A percentile compares a stretch with the other conserved stretches of the same genome.
Conservation (phyloP, 2,113 vertebrate species). For the Agapornis roseicollis region DNA sequence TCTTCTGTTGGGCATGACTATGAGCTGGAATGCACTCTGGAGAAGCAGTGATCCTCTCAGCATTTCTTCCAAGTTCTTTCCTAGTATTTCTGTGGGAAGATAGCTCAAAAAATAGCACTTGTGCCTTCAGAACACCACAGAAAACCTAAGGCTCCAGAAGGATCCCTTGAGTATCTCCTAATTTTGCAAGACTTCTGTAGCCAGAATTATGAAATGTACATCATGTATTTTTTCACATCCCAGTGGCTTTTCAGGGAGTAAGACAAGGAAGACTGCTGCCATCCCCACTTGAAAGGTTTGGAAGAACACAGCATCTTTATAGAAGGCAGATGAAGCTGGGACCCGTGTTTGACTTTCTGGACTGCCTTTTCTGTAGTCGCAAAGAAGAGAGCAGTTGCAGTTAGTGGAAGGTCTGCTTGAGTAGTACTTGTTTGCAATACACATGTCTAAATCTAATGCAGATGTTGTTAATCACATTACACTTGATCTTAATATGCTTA, state of each 20-base stretch:
- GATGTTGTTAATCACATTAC: slow-evolving; percentile 20
- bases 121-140: neutral
- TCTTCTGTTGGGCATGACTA: neutral
- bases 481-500: slow-evolving; percentile 25
- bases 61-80: neutral
- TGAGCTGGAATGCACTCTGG: neutral
- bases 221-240: neutral
- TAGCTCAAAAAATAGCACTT: neutral
- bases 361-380: neutral
- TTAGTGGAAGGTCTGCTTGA: neutral
- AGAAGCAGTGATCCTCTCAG: neutral
- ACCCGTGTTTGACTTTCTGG: neutral
- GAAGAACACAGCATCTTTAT: neutral
- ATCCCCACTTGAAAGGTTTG: neutral
- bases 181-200: neutral
- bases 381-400: neutral
- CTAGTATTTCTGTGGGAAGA: neutral
- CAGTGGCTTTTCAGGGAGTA: neutral
- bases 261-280: neutral
- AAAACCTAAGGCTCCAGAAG: neutral
- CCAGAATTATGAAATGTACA: neutral
- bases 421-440: neutral
- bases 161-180: neutral
- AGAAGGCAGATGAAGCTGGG: neutral
- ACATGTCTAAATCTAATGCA: slow-evolving; percentile 22